These are phyloP conservation scores for Porites divaricata DNA, from an alignment of 92 coral and sea anemone genomes.

Conservation along the genomic window DNA sequence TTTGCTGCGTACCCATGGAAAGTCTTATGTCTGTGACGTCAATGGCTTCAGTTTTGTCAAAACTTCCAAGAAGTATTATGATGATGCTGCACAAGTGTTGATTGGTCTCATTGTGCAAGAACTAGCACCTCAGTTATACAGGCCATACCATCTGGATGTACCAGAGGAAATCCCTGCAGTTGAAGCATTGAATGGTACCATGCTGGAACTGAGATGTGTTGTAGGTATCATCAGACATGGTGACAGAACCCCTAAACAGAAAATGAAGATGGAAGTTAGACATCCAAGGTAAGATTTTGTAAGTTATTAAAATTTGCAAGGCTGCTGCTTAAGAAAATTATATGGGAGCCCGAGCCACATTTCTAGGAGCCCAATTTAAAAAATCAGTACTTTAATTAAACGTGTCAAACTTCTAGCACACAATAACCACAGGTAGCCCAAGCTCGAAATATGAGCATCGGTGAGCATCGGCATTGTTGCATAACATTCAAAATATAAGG, in stretches of 20 bases:
- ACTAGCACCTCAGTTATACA: conserved; percentile 93
- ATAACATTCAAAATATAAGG: no score
- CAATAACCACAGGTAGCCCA: no score
- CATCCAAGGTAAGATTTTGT: conserved; percentile 72
- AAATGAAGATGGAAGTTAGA: conserved; percentile 97
- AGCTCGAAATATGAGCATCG: no score
- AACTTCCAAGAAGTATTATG: conserved; percentile 98
- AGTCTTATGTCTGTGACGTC: conserved; percentile 97
- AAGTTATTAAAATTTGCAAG: not conserved
- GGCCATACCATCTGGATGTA: conserved; percentile 70
- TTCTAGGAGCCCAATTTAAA: no score
- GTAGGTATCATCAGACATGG: conserved; percentile 97
- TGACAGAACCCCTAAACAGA: conserved; percentile 98
- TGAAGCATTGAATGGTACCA: conserved; percentile 84
- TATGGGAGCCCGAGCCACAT: no score
- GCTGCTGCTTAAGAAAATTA: not conserved
- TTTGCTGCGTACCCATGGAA: conserved; percentile 91
- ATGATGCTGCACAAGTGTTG: conserved; percentile 93
- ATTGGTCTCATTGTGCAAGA: conserved; percentile 85
- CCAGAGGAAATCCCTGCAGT: conserved; percentile 73
- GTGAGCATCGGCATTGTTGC: no score
- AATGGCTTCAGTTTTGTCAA: conserved; percentile 99
- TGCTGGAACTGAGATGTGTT: conserved; percentile 96
- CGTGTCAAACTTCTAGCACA: no score
- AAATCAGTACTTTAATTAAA: no score